Base-by-base conservation (phyloP, 64 coral and sea anemone species). In the Dendrophyllia cribrosa region DNA sequence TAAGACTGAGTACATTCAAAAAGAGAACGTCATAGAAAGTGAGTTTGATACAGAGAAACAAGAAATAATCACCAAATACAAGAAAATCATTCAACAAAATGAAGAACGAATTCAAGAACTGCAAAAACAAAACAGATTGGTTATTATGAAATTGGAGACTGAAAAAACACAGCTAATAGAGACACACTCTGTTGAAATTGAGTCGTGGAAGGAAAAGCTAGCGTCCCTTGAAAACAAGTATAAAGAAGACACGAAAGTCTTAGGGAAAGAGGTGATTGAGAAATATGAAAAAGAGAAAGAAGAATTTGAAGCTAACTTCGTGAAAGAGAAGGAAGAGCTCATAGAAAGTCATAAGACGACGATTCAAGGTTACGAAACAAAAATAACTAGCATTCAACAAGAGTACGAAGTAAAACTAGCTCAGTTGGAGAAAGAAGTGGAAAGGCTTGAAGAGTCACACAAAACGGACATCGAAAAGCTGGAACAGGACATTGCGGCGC, bases 41-140 rank as follows among this genome's bases (percentile, higher is more conserved):
- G 80, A 84, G 46, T 67, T 84, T 21, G 80, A 84, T 68, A 66
- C 46, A 23, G 80, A 84, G 44, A 84, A 84, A 65, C 61, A 84
- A 84, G 80, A 66, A 17, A 22, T 84, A 21, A 23, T 84, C 5
- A 22, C 16, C 44, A 84, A 84, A 67, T 84, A 84, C 34, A 84
- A 84, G 62, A 84, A 84, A 51, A 47, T 67, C 11, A 51, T 84
- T 6, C 80, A 84, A 22, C 80, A 84, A 14, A 47, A 34, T 67
- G 80, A 84, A 67, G n/a, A 22, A 1, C 43, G 61, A 68, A 68
- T 84, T 7, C 60, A 68, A 24, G 80, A 84, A 21, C 14, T 84
- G 5, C 61, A 49, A 68, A 65, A 48, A 7, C 60, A 84, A 51
- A 84, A 84, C 80, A 84, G 67, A 67, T 3, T 51, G 45, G 17